These are phyloP conservation scores for Trichechus manatus DNA, from an alignment of 2,113 vertebrate genomes.

Conservation along the genomic window DNA sequence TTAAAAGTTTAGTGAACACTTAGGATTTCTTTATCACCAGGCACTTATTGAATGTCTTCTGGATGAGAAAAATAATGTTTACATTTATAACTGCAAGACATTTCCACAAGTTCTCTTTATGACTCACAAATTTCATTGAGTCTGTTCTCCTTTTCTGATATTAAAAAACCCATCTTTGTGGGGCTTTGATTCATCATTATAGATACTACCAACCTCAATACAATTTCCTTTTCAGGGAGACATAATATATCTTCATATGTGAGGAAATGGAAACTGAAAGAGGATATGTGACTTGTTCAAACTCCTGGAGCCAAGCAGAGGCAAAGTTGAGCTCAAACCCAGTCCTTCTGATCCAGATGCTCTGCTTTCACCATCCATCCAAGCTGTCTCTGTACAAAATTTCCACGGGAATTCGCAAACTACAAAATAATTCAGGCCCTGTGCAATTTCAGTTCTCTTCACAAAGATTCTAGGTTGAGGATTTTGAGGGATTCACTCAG, in stretches of 20 bases:
- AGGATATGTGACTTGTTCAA: neutral
- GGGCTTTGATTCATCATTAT: constrained; percentile 42
- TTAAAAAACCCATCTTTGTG: constrained; percentile 43
- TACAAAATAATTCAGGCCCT: neutral
- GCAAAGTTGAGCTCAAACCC: neutral
- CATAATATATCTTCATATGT: neutral
- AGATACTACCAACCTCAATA: neutral
- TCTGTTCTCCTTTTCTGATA: constrained; percentile 39
- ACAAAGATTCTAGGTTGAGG: neutral
- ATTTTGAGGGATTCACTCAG: neutral
- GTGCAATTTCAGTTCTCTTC: neutral
- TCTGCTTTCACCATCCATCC: neutral
- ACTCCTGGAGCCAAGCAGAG: neutral
- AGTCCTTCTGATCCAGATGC: neutral
- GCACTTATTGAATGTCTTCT: constrained; percentile 55
- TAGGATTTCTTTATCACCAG: constrained; percentile 65
- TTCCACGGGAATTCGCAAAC: neutral
- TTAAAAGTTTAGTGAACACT: constrained; percentile 70
- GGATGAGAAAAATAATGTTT: constrained; percentile 68
- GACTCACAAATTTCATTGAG: constrained; percentile 35
- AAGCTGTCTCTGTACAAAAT: neutral
- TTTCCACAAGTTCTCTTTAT: constrained; percentile 60
- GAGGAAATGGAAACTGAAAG: constrained; percentile 22
- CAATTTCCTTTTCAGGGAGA: constrained; percentile 14
- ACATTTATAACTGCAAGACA: constrained; percentile 49